These are phyloP conservation scores for Beroe ovata DNA, from an alignment of 37 sponge, comb jelly and placozoan species.

Conservation along the genomic window DNA sequence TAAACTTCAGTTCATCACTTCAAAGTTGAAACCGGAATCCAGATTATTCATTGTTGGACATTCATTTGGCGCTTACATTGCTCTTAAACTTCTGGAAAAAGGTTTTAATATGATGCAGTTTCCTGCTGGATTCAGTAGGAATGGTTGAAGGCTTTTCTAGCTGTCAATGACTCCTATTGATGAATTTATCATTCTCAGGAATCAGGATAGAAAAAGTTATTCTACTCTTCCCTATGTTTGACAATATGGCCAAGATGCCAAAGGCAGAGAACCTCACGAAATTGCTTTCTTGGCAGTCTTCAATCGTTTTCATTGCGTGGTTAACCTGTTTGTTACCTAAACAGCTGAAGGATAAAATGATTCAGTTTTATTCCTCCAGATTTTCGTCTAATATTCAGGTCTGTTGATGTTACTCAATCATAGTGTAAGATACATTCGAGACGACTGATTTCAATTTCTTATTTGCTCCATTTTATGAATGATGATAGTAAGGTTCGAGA, in stretches of 20 bases:
- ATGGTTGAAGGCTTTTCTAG: neutral
- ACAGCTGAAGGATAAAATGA: slow-evolving; percentile 38
- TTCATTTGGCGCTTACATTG: slow-evolving; percentile 54
- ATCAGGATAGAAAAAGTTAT: slow-evolving; percentile 13
- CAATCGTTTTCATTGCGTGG: slow-evolving; percentile 20
- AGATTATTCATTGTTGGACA: slow-evolving; percentile 10
- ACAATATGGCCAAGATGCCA: slow-evolving; percentile 58
- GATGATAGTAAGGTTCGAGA: no score
- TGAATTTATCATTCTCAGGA: slow-evolving; percentile 9
- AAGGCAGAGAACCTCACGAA: slow-evolving; percentile 31
- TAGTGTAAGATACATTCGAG: no score
- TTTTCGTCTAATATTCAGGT: slow-evolving; percentile 58
- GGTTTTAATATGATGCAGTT: neutral
- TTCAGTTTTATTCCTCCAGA: slow-evolving; percentile 18
- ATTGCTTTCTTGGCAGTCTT: slow-evolving; percentile 2
- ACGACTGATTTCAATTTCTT: no score
- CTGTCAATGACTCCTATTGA: no score
- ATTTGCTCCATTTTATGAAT: no score
- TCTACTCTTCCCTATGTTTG: slow-evolving; percentile 44
- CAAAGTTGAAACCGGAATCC: slow-evolving; percentile 6
- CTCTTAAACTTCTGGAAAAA: slow-evolving; percentile 48
- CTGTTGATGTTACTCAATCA: no score
- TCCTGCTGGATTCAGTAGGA: neutral
- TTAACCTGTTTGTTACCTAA: neutral
- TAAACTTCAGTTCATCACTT: slow-evolving; percentile 35